Conservation (phyloP, 1,140 invertebrate species). For the Aphelenchoides fujianensis region DNA sequence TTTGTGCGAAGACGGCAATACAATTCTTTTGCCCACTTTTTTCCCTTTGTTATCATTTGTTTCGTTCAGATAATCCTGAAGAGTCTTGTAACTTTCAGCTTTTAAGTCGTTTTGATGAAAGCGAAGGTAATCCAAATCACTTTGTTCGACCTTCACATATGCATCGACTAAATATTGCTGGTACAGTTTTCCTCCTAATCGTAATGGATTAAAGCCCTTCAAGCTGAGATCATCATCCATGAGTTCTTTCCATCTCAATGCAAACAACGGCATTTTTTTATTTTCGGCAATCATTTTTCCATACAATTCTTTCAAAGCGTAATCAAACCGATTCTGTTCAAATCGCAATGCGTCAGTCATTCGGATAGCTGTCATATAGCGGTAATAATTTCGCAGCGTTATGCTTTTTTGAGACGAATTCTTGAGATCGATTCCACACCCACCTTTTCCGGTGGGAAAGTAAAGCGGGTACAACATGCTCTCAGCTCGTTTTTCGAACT, state of each 20-base stretch:
- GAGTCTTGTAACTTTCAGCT: slow-evolving; percentile 64
- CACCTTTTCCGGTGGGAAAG: slow-evolving; percentile 31
- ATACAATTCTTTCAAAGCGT: neutral
- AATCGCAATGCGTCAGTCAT: neutral
- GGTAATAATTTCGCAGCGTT: neutral
- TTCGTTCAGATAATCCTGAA: slow-evolving; percentile 57
- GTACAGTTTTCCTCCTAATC: slow-evolving; percentile 43
- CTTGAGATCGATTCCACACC: slow-evolving; percentile 12
- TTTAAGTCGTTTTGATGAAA: slow-evolving; percentile 65
- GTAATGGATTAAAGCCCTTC: slow-evolving; percentile 45
- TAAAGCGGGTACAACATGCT: slow-evolving; percentile 27
- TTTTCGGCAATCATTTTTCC: neutral
- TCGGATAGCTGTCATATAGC: neutral
- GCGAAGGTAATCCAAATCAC: slow-evolving; percentile 63
- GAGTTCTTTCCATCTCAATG: neutral
- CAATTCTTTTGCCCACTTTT: slow-evolving; percentile 45
- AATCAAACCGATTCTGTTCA: neutral
- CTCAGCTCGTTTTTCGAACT: slow-evolving; percentile 24
- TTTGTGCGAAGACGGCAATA: slow-evolving; percentile 62
- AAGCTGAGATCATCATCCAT: neutral
- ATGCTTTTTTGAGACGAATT: neutral
- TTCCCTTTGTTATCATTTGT: slow-evolving; percentile 23
- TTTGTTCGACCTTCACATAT: slow-evolving; percentile 66
- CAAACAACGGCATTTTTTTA: neutral
- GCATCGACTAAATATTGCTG: slow-evolving; percentile 65